Evolutionary conservation across 2,888 invertebrate species (phyloP), one percentile per base, ranked within the genome.

Genomic region (Sarcophaga variegata): DNA sequence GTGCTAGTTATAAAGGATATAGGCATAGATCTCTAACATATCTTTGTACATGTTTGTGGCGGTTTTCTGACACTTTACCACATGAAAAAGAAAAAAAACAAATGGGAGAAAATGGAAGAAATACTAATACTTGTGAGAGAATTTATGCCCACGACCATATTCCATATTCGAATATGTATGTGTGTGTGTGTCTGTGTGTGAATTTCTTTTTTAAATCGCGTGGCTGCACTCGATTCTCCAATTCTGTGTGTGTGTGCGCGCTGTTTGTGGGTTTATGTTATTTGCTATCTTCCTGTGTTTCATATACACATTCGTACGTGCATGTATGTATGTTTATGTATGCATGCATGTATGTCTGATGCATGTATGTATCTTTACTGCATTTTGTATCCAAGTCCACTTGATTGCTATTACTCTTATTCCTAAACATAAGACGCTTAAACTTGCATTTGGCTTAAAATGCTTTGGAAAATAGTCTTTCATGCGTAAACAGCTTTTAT

Each of bases 381-480:
- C 66, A 70, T 63, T 79, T 71, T 37, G 37, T 64, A 85, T 76
- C 83, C 71, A 83, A 87, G 81, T 79, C 80, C 75, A 79, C 67
- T 79, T 79, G 78, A 82, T 81, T 84, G 78, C 78, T 81, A 64
- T 66, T 88, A 84, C 75, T 80, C 72, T 75, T 83, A 81, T 84
- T 20, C 75, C 67, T 72, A 84, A 87, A 84, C 63, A 83, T 83
- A 85, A 88, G 83, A 85, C 69, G 83, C 83, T 88, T 85, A 85
- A 81, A 83, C 80, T 78, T 85, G 81, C 87, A 85, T 88, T 88
- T 83, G 85, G 85, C 81, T 87, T 87, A 84, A 87, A 84, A 81
- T 79, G 81, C 79, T 79, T 85, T 81, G 22, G 22, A 81, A 75
- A 79, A 54, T 54, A 88, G 64, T 79, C 76, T 64, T 88, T 83